Percentiles rank a stretch among this genome's conserved stretches.
Conservation (phyloP, 2,888 invertebrate genomes). For the Stramonita haemastoma region DNA sequence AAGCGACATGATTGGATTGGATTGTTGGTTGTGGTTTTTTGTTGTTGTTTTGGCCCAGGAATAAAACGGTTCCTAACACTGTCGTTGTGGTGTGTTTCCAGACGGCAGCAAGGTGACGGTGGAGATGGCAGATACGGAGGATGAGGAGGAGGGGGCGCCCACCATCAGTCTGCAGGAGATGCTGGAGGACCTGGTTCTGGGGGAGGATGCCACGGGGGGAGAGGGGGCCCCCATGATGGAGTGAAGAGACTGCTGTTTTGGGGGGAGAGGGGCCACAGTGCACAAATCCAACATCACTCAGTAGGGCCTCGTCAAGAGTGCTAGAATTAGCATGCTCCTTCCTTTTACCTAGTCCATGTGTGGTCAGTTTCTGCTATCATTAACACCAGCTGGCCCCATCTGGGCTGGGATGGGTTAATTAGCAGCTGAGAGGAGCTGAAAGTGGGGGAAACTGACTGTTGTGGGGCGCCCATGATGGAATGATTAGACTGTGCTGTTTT, state of each 20-base stretch:
- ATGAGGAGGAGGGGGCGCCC: constrained; percentile 73
- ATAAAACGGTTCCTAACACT: neutral
- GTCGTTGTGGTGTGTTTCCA: constrained; percentile 40
- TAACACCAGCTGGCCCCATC: no score
- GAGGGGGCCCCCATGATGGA: constrained; percentile 73
- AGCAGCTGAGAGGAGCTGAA: no score
- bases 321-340: no score
- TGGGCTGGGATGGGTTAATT: no score
- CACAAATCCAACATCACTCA: neutral
- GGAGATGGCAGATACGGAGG: constrained; percentile 52
- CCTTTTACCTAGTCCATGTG: no score
- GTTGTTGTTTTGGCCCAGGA: neutral
- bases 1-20: no score
- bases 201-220: constrained; percentile 80
- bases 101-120: constrained; percentile 59
- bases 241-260: constrained; percentile 5
- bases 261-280: neutral
- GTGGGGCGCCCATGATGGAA: neutral
- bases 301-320: no score
- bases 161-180: constrained; percentile 76
- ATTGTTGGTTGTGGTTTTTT: neutral
- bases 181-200: constrained; percentile 75
- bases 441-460: no score
- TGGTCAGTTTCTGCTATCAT: no score
- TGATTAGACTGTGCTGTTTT: neutral